Percentiles rank a stretch among this genome's conserved stretches.
These are phyloP conservation scores for Podarcis lilfordi DNA, from an alignment of 2,797 vertebrate species.

Conservation along the genomic window DNA sequence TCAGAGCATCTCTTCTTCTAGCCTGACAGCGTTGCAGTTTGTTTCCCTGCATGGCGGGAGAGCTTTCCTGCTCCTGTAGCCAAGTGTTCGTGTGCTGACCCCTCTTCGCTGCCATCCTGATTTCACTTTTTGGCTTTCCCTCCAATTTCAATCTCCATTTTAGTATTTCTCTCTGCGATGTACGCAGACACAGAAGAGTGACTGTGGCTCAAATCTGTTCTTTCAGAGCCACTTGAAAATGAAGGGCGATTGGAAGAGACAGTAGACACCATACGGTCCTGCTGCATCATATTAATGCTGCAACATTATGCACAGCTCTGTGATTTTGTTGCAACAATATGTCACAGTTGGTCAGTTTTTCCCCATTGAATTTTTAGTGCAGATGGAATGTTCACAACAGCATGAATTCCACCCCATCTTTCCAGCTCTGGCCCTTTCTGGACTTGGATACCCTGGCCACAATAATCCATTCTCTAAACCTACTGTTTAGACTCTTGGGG, in stretches of 20 bases:
- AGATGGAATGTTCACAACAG: no score
- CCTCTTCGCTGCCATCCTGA: neutral
- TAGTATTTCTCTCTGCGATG: neutral
- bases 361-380: no score
- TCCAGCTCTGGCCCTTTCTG: no score
- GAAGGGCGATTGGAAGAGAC: neutral
- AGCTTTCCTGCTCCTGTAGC: neutral
- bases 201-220: conserved; percentile 5
- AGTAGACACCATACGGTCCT: conserved; percentile 16
- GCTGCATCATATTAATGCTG: conserved; percentile 9
- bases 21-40: neutral
- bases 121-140: neutral
- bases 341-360: neutral
- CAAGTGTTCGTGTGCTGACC: neutral
- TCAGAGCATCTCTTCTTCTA: neutral
- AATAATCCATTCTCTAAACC: no score
- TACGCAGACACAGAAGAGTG: rapidly evolving
- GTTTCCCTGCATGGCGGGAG: neutral
- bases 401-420: no score
- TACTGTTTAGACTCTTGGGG: no score
- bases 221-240: neutral
- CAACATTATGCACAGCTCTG: conserved; percentile 25
- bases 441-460: no score
- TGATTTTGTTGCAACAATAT: neutral
- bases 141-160: neutral